phyloP scores from a whole-genome alignment of 2,797 vertebrate genomes.

The Astyanax mexicanus region DNA sequence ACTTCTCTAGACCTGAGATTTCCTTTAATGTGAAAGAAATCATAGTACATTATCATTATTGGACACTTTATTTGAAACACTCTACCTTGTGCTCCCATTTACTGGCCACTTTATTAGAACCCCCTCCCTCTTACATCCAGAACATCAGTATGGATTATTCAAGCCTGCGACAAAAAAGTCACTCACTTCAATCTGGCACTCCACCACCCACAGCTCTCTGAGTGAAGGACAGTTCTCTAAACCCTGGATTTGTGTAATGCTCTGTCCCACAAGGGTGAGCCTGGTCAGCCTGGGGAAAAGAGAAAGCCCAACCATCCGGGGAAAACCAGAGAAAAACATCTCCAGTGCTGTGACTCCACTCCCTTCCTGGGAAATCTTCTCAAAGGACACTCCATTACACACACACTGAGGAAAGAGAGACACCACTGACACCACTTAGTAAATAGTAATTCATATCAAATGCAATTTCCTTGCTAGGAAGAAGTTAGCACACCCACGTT shows the following conservation, averaged over 20 bases:
- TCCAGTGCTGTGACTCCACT: slow-evolving; percentile 74
- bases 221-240: slow-evolving; percentile 79
- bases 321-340: slow-evolving; percentile 87
- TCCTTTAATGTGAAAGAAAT: slow-evolving; percentile 65
- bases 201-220: slow-evolving; percentile 85
- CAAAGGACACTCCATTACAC: slow-evolving; percentile 81
- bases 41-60: not conserved
- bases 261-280: slow-evolving; percentile 83
- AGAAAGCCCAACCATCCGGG: slow-evolving; percentile 80
- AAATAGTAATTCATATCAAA: no score
- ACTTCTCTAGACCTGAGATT: slow-evolving; percentile 80
- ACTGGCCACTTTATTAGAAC: no score
- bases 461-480: no score
- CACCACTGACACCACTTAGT: not conserved
- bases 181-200: slow-evolving; percentile 83
- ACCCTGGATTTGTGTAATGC: slow-evolving; percentile 78
- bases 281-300: slow-evolving; percentile 79
- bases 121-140: no score
- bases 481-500: no score
- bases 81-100: no score
- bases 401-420: slow-evolving; percentile 74
- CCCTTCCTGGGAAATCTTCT: slow-evolving; percentile 78
- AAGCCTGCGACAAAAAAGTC: not conserved
- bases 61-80: not conserved
- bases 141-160: no score